Evolutionary conservation across 2,113 vertebrate genomes (phyloP).

Genomic region (Etia nguti): DNA sequence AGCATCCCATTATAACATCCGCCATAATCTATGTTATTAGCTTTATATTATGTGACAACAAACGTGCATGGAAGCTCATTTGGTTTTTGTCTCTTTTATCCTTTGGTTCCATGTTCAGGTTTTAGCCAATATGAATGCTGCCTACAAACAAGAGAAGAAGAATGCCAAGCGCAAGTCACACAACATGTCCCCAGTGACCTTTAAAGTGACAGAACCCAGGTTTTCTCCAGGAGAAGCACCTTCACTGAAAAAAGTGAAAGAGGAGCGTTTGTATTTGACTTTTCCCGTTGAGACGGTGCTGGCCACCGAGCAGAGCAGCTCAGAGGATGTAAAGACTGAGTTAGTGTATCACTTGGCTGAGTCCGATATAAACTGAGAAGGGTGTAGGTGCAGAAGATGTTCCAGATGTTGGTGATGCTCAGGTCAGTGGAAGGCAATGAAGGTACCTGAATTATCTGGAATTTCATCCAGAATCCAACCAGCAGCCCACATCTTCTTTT

Average conservation of each 20-base stretch:
- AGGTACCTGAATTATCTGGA: neutral
- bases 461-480: neutral
- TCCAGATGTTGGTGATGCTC: neutral
- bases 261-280: constrained; percentile 75
- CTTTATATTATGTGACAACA: neutral
- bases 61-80: neutral
- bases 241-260: constrained; percentile 77
- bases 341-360: constrained; percentile 54
- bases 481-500: neutral
- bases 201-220: constrained; percentile 66
- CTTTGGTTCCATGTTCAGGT: constrained; percentile 69
- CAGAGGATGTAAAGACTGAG: constrained; percentile 54
- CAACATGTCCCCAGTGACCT: constrained; percentile 62
- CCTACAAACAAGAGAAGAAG: constrained; percentile 79
- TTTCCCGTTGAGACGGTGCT: constrained; percentile 81
- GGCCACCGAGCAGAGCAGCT: constrained; percentile 62
- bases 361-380: constrained; percentile 55
- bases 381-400: neutral
- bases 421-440: neutral
- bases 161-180: constrained; percentile 67
- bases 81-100: neutral
- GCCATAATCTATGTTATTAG: neutral
- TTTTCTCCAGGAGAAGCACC: constrained; percentile 47
- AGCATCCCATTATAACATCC: neutral
- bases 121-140: constrained; percentile 77